Conservation (phyloP, 2,113 vertebrate genomes). For the Pan paniscus region DNA sequence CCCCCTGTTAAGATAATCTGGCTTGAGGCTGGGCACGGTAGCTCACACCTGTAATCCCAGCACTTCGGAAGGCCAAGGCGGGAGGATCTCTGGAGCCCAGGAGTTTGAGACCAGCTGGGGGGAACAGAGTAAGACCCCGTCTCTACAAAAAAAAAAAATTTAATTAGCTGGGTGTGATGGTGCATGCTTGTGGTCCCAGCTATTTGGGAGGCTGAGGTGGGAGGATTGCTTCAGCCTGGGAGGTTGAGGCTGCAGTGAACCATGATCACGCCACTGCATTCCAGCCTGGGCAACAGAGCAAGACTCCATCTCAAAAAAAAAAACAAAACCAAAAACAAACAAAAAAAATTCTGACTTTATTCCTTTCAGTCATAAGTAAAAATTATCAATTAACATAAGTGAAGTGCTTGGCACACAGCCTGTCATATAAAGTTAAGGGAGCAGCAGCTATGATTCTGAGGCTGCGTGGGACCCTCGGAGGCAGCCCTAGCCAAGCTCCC, state of each 20-base stretch:
- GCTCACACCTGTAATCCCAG: no score
- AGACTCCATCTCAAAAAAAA: background rate
- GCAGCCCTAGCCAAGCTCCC: background rate
- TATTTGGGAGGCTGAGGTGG: background rate
- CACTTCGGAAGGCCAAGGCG: no score
- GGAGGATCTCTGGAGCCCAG: no score
- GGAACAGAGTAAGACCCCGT: background rate
- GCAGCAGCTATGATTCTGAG: background rate
- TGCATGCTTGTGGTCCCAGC: background rate
- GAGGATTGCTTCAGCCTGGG: background rate
- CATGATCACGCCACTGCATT: background rate
- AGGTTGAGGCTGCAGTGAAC: background rate
- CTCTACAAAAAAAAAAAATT: background rate
- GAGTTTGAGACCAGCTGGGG: background rate
- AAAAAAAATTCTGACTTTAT: background rate
- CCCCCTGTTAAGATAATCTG: background rate
- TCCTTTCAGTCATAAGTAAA: conserved; percentile 12
- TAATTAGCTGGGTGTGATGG: background rate
- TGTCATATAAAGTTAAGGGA: background rate
- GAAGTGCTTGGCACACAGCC: background rate
- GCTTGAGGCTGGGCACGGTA: background rate
- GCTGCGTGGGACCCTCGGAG: background rate
- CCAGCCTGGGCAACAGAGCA: background rate
- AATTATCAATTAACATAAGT: background rate
- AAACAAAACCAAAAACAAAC: background rate